Percentiles rank a stretch among this genome's conserved stretches.
Evolutionary conservation across 2,888 invertebrate genomes (phyloP).

Genomic region (Agonum fuliginosum): DNA sequence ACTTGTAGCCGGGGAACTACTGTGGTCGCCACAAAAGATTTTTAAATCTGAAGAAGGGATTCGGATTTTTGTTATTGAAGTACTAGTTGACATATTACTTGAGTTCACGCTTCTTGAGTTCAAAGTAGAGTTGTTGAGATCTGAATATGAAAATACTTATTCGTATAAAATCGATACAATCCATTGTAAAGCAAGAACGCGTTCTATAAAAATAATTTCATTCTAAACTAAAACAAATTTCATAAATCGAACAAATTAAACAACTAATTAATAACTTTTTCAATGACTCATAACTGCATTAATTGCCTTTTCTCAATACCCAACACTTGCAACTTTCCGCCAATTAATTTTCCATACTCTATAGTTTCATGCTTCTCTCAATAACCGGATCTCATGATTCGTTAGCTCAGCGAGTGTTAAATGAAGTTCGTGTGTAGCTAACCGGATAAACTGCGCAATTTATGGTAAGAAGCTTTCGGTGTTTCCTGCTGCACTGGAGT

Average conservation of each 20-base stretch:
- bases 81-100: too few relatives aligned
- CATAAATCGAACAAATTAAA: neutral
- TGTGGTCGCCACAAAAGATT: too few relatives aligned
- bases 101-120: too few relatives aligned
- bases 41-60: too few relatives aligned
- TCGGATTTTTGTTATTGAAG: too few relatives aligned
- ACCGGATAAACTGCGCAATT: neutral
- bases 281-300: neutral
- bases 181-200: too few relatives aligned
- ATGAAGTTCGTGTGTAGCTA: neutral
- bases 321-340: neutral
- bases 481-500: neutral
- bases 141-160: too few relatives aligned
- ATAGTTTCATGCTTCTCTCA: neutral
- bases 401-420: slow-evolving; percentile 10
- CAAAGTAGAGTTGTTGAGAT: too few relatives aligned
- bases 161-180: too few relatives aligned
- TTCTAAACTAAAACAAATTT: too few relatives aligned
- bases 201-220: too few relatives aligned
- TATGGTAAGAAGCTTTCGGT: slow-evolving; percentile 14
- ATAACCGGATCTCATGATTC: neutral
- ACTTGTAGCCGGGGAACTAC: too few relatives aligned
- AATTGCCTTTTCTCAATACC: neutral
- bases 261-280: neutral
- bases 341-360: slow-evolving; percentile 1